Percentiles rank a stretch among this genome's conserved stretches.
Conservation (phyloP, 2,113 vertebrate genomes). For the Ondatra zibethicus region DNA sequence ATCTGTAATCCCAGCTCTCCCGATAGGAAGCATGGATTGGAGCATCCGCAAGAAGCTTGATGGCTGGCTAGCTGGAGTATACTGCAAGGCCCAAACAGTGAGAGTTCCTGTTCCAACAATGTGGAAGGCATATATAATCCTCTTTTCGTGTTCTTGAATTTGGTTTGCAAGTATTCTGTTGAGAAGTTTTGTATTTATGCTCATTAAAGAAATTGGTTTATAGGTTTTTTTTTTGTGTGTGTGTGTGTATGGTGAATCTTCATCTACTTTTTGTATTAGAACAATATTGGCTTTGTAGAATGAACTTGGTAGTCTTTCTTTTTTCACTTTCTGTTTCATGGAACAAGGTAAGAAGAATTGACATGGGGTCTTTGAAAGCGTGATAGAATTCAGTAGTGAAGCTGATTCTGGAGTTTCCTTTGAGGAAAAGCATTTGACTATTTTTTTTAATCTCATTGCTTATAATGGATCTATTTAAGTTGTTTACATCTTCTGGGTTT, state of each 20-base stretch:
- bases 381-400: background rate
- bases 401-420: background rate
- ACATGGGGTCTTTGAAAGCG: background rate
- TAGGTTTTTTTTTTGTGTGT: background rate
- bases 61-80: background rate
- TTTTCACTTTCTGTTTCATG: background rate
- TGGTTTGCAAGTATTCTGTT: background rate
- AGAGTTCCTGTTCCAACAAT: background rate
- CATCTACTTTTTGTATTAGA: background rate
- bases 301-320: background rate
- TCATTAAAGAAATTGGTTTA: background rate
- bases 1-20: background rate
- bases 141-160: background rate
- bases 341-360: background rate
- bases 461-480: background rate
- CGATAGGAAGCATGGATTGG: background rate
- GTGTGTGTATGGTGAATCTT: background rate
- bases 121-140: background rate
- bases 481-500: background rate
- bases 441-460: background rate
- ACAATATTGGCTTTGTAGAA: background rate
- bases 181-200: background rate
- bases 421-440: background rate
- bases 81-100: background rate
- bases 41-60: background rate